Base-by-base conservation (phyloP, 1,140 invertebrate species). In the Idris sp. region DNA sequence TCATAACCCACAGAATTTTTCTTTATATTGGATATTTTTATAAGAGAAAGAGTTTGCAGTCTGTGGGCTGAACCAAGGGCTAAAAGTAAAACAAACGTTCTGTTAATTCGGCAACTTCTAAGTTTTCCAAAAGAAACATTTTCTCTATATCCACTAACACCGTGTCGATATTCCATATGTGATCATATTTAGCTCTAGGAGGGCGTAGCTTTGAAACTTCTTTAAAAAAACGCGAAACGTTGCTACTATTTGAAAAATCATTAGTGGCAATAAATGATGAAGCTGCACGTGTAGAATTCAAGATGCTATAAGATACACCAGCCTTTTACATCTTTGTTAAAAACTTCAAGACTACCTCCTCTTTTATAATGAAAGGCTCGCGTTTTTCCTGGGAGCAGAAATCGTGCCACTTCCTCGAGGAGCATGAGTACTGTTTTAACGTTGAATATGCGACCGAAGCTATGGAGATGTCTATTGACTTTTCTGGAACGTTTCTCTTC, bases 221-320 rank as follows among this genome's bases (percentile, higher is more conserved):
- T 9, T 49, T 49, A 14, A 49, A 35, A 35, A 49, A 49, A 16
- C 46, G 16, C 9, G 1, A 35, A 13, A 49, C 15, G 4, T 22
- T 33, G 22, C 22, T 8, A 15, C 25, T 10, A 1, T 22, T 35
- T 1, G 46, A 49, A 2, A 49, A 22, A 13, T 14, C 11, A 6
- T 2, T 35, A n/a, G 0, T 2, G 4, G 30, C 19, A n/a, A 51
- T 26, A 1, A 51, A 16, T 1, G 31, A 16, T 1, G 38, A 7
- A 8, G 48, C 48, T 9, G 31, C 31, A 15, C 19, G 22, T 0
- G 15, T 13, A 0, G 48, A 36, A 26, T 38, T 51, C 1, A 51
- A 2, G 0, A 33, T 36, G 2, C 48, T 33, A 26, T 36, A 51
- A 22, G 31, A 25, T 1, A 33, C 48, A 5, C 48, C n/a, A n/a